Percentiles rank a stretch among this genome's conserved stretches.
Conservation (phyloP, 2,113 vertebrate species). For the Geothlypis trichas region DNA sequence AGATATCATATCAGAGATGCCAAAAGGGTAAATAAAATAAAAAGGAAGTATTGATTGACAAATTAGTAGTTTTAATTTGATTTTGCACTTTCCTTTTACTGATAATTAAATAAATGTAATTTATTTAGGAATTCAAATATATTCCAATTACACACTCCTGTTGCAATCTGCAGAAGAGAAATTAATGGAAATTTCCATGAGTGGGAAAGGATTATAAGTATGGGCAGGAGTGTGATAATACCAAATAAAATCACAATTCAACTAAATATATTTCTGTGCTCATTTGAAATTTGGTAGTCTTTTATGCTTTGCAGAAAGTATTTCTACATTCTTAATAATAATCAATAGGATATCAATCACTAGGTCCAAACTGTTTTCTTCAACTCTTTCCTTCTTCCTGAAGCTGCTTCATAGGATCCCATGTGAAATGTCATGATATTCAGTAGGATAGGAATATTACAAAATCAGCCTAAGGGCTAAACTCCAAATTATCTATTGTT, state of each 20-base stretch:
- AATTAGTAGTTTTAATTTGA: background rate
- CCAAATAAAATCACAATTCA: background rate
- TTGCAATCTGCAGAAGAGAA: background rate
- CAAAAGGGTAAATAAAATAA: background rate
- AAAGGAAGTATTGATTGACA: background rate
- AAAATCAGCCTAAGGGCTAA: background rate
- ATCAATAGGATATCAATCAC: background rate
- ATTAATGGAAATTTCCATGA: background rate
- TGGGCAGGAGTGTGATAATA: background rate
- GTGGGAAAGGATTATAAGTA: background rate
- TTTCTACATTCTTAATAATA: background rate
- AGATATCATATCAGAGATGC: background rate
- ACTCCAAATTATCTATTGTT: background rate
- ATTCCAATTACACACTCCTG: background rate
- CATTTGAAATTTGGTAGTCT: background rate
- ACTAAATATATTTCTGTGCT: background rate
- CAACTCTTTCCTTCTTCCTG: background rate
- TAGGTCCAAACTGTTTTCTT: background rate
- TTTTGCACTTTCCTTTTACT: background rate
- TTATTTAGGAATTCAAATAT: background rate
- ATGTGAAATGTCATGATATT: background rate
- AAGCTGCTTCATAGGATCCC: background rate
- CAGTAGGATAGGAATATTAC: background rate
- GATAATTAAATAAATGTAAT: background rate
- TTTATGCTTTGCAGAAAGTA: background rate